Evolutionary conservation across 2,113 vertebrate species (phyloP), one percentile per base, ranked within the genome.

Genomic region (Anguilla japonica): DNA sequence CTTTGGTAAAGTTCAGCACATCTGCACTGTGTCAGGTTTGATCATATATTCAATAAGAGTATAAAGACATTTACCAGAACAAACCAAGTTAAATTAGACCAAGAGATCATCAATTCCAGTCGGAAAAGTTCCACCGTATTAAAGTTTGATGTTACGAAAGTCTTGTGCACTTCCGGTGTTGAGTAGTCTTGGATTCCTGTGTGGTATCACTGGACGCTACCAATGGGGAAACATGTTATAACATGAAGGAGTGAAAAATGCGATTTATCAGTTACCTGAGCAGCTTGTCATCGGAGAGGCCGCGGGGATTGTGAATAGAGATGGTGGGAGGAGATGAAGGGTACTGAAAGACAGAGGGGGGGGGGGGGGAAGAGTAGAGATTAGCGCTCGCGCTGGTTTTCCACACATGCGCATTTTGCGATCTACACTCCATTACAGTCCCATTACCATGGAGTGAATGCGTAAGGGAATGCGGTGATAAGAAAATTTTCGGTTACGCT

Each of bases 271-370:
- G 78, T 95, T 91, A 99, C 98, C 96, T 97, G 89, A 95, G 94
- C 85, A 99, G 96, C 88, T 97, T 98, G 87, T 99, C 97, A 91
- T 99, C 98, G 3, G 98, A 98, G n/a, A 99, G 97, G 0, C 98
- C 98, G 15, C 98, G 94, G 0, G 98, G 97, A 88, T 98, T 97
- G 22, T 94, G 96, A 79, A 99, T 96, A 2, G 95, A 95, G 91
- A 99, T 97, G 88, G 20, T 80, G 0, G 95, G 94, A 88, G 94
- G 84, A 5, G 93, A 92, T 0, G 67, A 88, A 0, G 95, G 95
- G 85, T 95, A 95, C 94, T 95, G 81, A 20, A 79, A 46, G 26
- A 88, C 34, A 50, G 26, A 40, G 2, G 40, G 16, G 50, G 82
- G 57, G 20, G 6, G 22, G 34, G 5, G 39, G 11, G 40, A 0